Percentiles rank a stretch among this genome's conserved stretches.
Evolutionary conservation across 2,797 vertebrate species (phyloP).

Genomic region (Glossophaga mutica): DNA sequence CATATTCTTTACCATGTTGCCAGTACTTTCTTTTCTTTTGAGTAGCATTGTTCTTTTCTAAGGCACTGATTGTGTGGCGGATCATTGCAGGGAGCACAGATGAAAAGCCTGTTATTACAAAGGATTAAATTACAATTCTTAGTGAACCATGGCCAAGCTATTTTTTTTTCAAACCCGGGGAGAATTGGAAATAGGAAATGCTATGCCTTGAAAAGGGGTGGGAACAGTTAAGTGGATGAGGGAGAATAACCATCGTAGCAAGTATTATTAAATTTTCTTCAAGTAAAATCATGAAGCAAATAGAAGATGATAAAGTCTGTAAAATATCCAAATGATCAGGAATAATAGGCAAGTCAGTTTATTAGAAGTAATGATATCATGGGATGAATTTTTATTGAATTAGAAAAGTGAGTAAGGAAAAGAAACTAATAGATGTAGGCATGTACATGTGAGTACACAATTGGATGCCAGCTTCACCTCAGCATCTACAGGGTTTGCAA

Average conservation of each 20-base stretch:
- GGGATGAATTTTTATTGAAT: neutral
- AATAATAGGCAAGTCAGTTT: conserved; percentile 23
- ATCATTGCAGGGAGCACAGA: conserved; percentile 67
- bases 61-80: conserved; percentile 66
- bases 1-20: conserved; percentile 48
- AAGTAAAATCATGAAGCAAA: conserved; percentile 37
- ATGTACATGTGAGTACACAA: neutral
- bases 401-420: neutral
- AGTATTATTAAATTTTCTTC: conserved; percentile 40
- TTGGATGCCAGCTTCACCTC: neutral
- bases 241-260: conserved; percentile 2
- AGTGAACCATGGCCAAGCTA: conserved; percentile 72
- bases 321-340: conserved; percentile 26
- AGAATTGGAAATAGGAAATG: conserved; percentile 72
- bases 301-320: conserved; percentile 24
- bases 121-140: conserved; percentile 77
- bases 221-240: conserved; percentile 19
- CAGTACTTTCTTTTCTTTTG: conserved; percentile 56
- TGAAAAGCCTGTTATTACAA: conserved; percentile 77
- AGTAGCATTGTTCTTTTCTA: conserved; percentile 64
- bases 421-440: neutral
- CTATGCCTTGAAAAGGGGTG: conserved; percentile 48
- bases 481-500: neutral
- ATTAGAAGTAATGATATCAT: neutral
- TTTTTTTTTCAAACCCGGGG: conserved; percentile 47